Conservation (phyloP, 1,140 invertebrate species). For the Pantala flavescens region DNA sequence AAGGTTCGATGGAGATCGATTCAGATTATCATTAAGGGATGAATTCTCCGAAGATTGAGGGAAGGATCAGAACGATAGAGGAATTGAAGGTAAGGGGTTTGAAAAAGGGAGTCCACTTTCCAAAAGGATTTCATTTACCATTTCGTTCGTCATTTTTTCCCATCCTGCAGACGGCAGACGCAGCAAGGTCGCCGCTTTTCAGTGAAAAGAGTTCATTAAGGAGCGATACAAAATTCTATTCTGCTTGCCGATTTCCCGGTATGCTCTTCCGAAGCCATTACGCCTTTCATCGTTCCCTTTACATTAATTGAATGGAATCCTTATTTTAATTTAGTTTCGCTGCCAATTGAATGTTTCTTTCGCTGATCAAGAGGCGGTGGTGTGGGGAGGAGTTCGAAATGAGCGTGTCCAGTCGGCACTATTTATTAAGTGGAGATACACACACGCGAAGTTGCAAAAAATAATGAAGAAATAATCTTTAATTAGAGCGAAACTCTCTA, state of each 20-base stretch:
- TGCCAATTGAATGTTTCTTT: too few species aligned
- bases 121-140: not conserved
- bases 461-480: too few species aligned
- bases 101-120: not conserved
- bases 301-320: too few species aligned
- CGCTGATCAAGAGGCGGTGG: too few species aligned
- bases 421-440: too few species aligned
- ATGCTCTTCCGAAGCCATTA: too few species aligned
- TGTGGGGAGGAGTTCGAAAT: too few species aligned
- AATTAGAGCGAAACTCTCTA: too few species aligned
- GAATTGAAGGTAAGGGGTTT: not conserved
- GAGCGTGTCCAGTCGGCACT: too few species aligned
- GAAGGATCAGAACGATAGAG: not conserved
- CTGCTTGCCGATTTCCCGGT: too few species aligned
- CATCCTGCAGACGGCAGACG: not conserved
- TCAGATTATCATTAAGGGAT: not conserved
- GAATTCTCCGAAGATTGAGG: not conserved
- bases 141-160: not conserved
- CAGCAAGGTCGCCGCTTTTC: not conserved
- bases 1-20: not conserved
- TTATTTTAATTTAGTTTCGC: too few species aligned
- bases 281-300: not conserved
- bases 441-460: too few species aligned
- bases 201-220: conserved; percentile 6
- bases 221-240: not conserved